Evolutionary conservation across 2,888 invertebrate genomes (phyloP), one percentile per base, ranked within the genome.

Genomic region (Zele albiditarsus): DNA sequence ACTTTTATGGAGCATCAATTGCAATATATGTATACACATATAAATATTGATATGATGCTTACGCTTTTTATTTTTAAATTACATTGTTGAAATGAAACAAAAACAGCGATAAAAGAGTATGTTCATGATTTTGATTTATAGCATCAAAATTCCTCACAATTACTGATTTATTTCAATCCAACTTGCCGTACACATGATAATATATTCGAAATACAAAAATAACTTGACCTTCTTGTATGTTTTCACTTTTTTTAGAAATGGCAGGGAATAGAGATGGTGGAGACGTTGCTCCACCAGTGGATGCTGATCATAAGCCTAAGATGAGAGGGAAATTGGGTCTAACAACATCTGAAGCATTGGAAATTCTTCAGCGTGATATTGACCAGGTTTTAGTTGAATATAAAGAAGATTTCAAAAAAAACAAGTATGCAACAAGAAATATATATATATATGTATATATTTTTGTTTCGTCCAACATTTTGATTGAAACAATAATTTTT

Each of bases 281-380:
- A 16, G 78, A 77, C 31, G 74, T n/a, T 74, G 57, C 76, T 72
- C 78, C 78, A 14, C 79, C 74, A 69, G 77, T 74, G 16, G 79
- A 80, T 16, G 75, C 76, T 33, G 80, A 82, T 70, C 66, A 77
- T 20, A 80, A 82, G 23, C 70, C 80, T 10, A 81, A 82, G 57
- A 73, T 77, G 27, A 83, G 79, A 70, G 81, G 84, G 76, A 80
- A 74, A 76, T 77, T 86, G 33, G 95, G 95, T 27, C 90, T 94
- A 81, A 91, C 92, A 62, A 95, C 95, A 14, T 90, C 91, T 84
- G 92, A 92, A 77, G 95, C 96, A 28, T 88, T 96, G 74, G 90
- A 91, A 79, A 93, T 92, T 84, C 91, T 96, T 76, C 92, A 94
- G 82, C 91, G 93, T 82, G 95, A 95, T 86, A 94, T 96, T 80